Evolutionary conservation across 2,888 invertebrate genomes (phyloP).

Genomic region (Netelia inedita): DNA sequence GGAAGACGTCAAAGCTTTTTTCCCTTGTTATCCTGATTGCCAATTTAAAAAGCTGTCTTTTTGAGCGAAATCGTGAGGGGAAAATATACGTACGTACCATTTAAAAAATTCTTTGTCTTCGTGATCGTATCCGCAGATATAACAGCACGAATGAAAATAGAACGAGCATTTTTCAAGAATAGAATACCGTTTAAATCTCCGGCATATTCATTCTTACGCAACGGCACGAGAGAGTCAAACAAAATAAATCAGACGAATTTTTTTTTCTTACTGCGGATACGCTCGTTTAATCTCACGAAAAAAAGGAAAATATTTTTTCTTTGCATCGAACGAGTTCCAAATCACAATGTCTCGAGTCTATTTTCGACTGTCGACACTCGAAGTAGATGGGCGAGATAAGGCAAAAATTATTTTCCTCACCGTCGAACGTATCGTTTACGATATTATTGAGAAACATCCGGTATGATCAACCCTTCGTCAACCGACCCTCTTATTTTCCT

Average conservation of each 20-base stretch:
- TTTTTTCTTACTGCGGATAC: too few species aligned
- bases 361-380: conserved; percentile 5
- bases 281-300: too few species aligned
- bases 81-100: neutral
- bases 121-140: neutral
- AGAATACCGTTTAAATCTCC: neutral
- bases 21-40: conserved; percentile 1
- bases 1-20: neutral
- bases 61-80: too few species aligned
- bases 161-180: neutral
- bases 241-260: neutral
- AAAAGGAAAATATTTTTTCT: too few species aligned
- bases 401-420: too few species aligned
- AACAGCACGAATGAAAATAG: neutral
- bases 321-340: neutral
- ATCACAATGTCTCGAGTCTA: neutral
- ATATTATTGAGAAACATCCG: too few species aligned
- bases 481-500: neutral
- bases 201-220: neutral
- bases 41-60: neutral
- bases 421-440: too few species aligned
- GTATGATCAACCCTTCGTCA: neutral
- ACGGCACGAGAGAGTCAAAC: neutral
- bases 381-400: too few species aligned
- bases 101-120: neutral